Conservation (phyloP, 1,140 invertebrate species). For the Sycobia sp. region DNA sequence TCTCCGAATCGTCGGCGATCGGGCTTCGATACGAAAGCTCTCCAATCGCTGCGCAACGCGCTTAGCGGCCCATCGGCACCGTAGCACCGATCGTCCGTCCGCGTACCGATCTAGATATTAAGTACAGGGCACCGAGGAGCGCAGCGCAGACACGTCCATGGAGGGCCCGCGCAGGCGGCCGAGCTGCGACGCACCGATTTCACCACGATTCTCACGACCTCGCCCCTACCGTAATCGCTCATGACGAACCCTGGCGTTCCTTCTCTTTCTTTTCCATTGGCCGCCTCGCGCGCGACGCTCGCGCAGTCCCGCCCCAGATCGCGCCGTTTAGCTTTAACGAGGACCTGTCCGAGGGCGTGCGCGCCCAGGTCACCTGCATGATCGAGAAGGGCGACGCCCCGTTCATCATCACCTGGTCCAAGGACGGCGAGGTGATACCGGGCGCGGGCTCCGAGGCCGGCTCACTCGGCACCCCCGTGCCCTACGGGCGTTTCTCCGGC, state of each 20-base stretch:
- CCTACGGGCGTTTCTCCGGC: constrained; percentile 36
- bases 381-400: constrained; percentile 94
- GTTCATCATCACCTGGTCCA: constrained; percentile 84
- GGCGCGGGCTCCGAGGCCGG: constrained; percentile 54
- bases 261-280: no score
- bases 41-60: no score
- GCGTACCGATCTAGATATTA: no score
- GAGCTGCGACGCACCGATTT: background rate
- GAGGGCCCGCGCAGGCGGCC: background rate
- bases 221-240: no score
- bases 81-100: no score
- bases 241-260: no score
- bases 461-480: no score
- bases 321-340: constrained; percentile 71
- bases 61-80: no score
- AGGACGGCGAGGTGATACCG: constrained; percentile 73
- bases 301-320: constrained; percentile 86
- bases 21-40: no score
- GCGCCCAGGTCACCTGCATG: constrained; percentile 90
- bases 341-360: constrained; percentile 82
- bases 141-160: background rate
- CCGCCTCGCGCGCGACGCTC: background rate
- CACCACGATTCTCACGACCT: no score
- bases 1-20: no score
- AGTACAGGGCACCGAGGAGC: no score